A percentile compares a stretch with the other conserved stretches of the same genome.
Evolutionary conservation across 2,113 vertebrate species (phyloP).

Genomic region (Gulo gulo): DNA sequence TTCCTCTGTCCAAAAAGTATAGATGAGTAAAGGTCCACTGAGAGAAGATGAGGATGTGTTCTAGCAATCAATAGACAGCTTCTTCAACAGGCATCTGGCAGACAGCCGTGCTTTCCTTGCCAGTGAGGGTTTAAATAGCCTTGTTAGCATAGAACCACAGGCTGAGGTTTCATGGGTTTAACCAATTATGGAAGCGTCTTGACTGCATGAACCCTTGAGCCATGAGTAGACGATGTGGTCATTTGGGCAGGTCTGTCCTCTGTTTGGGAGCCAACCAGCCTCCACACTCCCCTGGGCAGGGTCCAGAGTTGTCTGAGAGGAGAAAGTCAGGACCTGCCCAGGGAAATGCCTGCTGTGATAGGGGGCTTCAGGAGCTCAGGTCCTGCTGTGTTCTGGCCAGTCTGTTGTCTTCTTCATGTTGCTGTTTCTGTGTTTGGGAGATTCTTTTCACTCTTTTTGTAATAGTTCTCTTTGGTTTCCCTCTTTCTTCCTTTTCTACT

Average conservation of each 20-base stretch:
- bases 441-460: not conserved
- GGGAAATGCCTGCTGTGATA: not conserved
- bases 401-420: not conserved
- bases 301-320: not conserved
- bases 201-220: conserved; percentile 18
- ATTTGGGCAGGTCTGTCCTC: not conserved
- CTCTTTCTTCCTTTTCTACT: not conserved
- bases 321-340: not conserved
- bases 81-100: not conserved
- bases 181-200: not conserved
- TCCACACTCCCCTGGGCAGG: not conserved
- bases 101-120: not conserved
- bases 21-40: not conserved
- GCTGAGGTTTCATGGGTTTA: not conserved
- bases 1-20: not conserved
- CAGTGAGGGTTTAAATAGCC: not conserved
- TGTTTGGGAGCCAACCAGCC: not conserved
- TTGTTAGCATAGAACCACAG: conserved; percentile 32
- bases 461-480: not conserved
- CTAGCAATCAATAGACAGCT: not conserved
- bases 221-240: not conserved
- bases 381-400: not conserved
- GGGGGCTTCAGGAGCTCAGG: not conserved
- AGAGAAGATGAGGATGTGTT: not conserved
- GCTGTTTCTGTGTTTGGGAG: not conserved